A percentile compares a stretch with the other conserved stretches of the same genome.
Evolutionary conservation across 2,888 invertebrate genomes (phyloP).

Genomic region (Odontothrips loti): DNA sequence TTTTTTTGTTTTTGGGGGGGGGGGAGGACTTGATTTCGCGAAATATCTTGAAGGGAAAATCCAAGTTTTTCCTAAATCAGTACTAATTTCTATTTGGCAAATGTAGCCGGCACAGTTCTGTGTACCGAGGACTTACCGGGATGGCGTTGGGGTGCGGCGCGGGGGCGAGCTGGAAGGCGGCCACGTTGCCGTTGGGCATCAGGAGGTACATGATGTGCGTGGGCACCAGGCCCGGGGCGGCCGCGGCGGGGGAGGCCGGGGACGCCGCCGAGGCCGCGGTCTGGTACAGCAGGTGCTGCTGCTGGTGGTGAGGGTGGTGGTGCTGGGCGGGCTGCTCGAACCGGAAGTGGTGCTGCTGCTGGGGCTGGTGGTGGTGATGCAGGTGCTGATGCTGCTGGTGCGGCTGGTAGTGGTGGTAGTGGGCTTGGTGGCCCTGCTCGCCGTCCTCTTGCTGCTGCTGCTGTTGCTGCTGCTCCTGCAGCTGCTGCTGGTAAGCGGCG

Average conservation of each 20-base stretch:
- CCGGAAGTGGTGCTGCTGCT: constrained; percentile 33
- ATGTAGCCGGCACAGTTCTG: no score
- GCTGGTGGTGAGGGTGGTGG: constrained; percentile 22
- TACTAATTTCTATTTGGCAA: no score
- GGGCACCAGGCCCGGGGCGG: neutral
- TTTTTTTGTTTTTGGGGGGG: no score
- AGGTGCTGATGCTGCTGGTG: constrained; percentile 27
- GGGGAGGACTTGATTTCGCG: no score
- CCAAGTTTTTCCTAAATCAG: no score
- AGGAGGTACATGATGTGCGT: constrained; percentile 16
- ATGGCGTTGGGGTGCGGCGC: constrained; percentile 15
- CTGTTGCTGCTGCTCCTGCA: constrained; percentile 27
- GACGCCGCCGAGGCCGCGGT: neutral
- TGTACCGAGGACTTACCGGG: constrained; percentile 6
- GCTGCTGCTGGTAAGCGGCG: constrained; percentile 33
- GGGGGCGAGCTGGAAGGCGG: constrained; percentile 10
- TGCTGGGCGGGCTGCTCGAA: constrained; percentile 29
- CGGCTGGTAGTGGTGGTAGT: constrained; percentile 6
- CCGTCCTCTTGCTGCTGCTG: constrained; percentile 31
- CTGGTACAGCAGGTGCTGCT: constrained; percentile 20
- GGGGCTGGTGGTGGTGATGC: constrained; percentile 34
- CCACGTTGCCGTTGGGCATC: constrained; percentile 21
- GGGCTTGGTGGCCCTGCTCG: neutral
- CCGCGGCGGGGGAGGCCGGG: neutral
- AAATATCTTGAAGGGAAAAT: no score